Evolutionary conservation across 2,888 invertebrate species (phyloP).

Genomic region (Hesperia comma): DNA sequence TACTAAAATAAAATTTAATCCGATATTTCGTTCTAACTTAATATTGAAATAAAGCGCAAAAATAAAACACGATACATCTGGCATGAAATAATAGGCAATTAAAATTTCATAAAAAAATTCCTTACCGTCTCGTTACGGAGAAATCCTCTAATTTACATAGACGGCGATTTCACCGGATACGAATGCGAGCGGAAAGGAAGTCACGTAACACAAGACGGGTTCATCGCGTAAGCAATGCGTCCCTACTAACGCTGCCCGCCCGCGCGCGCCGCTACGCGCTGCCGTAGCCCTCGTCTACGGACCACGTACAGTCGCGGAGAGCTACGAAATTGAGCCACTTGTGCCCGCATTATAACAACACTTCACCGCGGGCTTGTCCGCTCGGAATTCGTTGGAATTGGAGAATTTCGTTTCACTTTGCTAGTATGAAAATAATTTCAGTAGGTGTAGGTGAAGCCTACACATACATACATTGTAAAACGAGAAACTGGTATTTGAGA

Average conservation of each 20-base stretch:
- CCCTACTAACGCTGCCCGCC: slow-evolving; percentile 63
- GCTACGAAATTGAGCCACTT: slow-evolving; percentile 45
- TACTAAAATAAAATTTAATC: too few species aligned
- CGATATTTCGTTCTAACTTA: too few species aligned
- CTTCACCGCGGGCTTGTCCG: slow-evolving; percentile 10
- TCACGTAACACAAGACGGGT: slow-evolving; percentile 55
- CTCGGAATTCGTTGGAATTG: neutral
- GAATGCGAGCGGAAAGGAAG: slow-evolving; percentile 37
- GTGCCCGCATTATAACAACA: slow-evolving; percentile 22
- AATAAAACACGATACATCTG: neutral
- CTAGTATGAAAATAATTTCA: neutral
- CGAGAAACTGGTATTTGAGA: too few species aligned
- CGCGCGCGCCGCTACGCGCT: slow-evolving; percentile 21
- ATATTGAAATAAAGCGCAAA: neutral
- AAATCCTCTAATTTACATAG: slow-evolving; percentile 34
- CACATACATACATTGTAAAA: too few species aligned
- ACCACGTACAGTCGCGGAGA: slow-evolving; percentile 40
- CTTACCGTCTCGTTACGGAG: slow-evolving; percentile 49
- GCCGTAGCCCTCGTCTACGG: slow-evolving; percentile 27
- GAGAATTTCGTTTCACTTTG: neutral
- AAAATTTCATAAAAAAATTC: slow-evolving; percentile 34
- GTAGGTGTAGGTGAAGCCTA: too few species aligned
- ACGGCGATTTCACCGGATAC: slow-evolving; percentile 20
- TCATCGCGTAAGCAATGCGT: slow-evolving; percentile 68
- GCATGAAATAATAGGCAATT: neutral